Base-by-base conservation (phyloP, 2,797 vertebrate species). In the Betta splendens region DNA sequence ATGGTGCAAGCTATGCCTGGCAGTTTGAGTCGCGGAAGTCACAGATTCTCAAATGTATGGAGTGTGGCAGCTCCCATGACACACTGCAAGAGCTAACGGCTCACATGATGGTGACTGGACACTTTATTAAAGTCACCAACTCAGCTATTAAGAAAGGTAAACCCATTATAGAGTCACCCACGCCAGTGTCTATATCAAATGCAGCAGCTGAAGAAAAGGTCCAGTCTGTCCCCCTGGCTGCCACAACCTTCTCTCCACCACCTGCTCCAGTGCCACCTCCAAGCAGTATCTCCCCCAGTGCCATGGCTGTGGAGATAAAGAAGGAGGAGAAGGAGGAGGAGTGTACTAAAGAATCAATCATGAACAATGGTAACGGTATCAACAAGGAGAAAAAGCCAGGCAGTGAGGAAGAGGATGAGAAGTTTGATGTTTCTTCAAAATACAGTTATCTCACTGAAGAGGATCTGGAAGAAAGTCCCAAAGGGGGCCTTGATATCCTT, bases 71-170 rank as follows among this genome's bases (percentile, higher is more conserved):
- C 80, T 99, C 97, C 0, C 92, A 93, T 52, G 97, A 98, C 62
- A 98, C 97, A 0, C 86, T 99, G 72, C 97, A 99, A 83, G 96
- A 99, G 66, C 93, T 99, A 69, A 99, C 98, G 0, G 96, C 97
- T 72, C 98, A 99, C 86, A 99, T 99, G 98, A 99, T 99, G 98
- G 96, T 98, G 84, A 99, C 98, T 0, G 98, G 97, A 81, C 98
- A 99, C 86, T 99, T 99, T 81, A 97, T 99, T 74, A 99, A 99
- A 89, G 97, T 99, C 87, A 99, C 98, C 8, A 98, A 95, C 86
- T 98, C 97, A 4, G 98, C 97, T 68, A 98, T 99, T 86, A 99
- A 99, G 85, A 99, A 98, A 89, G 98, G 98, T 26, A 99, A 98
- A 65, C 94, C 96, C 5, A 94, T 97, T 69, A 84, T 98, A 79